phyloP scores from a whole-genome alignment of 1,140 invertebrate species.

The Dendrolimus punctatus region DNA sequence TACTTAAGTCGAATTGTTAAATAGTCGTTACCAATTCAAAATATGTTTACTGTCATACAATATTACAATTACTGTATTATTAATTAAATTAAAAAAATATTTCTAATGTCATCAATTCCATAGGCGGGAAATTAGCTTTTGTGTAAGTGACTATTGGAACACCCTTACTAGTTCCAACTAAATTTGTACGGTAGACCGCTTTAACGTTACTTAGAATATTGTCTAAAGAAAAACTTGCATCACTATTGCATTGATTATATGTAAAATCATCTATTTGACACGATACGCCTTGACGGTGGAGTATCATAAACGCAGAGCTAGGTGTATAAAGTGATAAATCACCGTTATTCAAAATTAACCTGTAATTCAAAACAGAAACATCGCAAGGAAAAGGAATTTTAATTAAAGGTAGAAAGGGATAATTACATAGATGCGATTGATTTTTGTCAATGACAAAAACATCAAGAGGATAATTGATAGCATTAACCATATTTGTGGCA shows the following conservation, averaged over 20 bases:
- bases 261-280: conserved; percentile 27
- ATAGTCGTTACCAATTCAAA: too few species aligned
- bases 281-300: conserved; percentile 40
- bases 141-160: conserved; percentile 20
- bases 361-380: conserved; percentile 41
- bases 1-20: too few species aligned
- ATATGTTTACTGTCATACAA: too few species aligned
- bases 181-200: conserved; percentile 41
- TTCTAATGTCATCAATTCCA: conserved; percentile 45
- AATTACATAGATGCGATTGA: conserved; percentile 31
- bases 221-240: conserved; percentile 28
- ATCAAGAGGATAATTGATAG: conserved; percentile 82
- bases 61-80: not conserved
- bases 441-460: conserved; percentile 79
- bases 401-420: conserved; percentile 41
- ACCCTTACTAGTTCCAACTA: conserved; percentile 43
- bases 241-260: conserved; percentile 29
- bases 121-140: conserved; percentile 34
- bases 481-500: conserved; percentile 80
- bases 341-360: conserved; percentile 26
- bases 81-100: conserved; percentile 29
- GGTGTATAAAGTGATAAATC: conserved; percentile 15
- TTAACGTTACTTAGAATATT: conserved; percentile 36
- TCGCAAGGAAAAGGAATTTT: conserved; percentile 50
- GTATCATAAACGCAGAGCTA: conserved; percentile 33